Conservation (phyloP, 2,888 invertebrate genomes). For the Thysanoteuthis rhombus region DNA sequence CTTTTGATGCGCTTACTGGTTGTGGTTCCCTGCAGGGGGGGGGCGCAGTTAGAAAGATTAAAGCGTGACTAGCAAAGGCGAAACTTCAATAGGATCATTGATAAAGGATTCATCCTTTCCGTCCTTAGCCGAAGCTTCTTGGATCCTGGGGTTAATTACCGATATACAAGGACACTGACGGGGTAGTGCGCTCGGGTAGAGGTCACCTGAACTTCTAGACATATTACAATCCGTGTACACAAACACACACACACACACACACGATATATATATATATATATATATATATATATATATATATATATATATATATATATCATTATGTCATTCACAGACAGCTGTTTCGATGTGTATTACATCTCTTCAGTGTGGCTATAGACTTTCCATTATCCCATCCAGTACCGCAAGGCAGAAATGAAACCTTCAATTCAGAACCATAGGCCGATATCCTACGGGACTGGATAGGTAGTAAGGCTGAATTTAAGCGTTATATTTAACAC, state of each 20-base stretch:
- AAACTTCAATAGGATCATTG: background rate
- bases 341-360: too few species aligned
- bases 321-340: too few species aligned
- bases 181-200: background rate
- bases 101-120: background rate
- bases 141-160: background rate
- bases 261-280: background rate
- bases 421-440: too few species aligned
- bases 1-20: background rate
- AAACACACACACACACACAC: background rate
- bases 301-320: background rate
- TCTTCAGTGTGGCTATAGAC: too few species aligned
- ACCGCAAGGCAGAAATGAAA: too few species aligned
- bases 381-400: too few species aligned
- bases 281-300: background rate
- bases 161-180: background rate
- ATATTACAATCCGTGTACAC: background rate
- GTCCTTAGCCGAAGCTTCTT: background rate
- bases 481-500: too few species aligned
- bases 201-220: background rate
- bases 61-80: background rate
- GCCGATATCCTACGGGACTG: too few species aligned
- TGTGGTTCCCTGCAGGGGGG: background rate
- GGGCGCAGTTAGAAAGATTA: background rate
- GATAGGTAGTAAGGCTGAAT: too few species aligned